Evolutionary conservation across 2,113 vertebrate genomes (phyloP).

Genomic region (Hydropotes inermis): DNA sequence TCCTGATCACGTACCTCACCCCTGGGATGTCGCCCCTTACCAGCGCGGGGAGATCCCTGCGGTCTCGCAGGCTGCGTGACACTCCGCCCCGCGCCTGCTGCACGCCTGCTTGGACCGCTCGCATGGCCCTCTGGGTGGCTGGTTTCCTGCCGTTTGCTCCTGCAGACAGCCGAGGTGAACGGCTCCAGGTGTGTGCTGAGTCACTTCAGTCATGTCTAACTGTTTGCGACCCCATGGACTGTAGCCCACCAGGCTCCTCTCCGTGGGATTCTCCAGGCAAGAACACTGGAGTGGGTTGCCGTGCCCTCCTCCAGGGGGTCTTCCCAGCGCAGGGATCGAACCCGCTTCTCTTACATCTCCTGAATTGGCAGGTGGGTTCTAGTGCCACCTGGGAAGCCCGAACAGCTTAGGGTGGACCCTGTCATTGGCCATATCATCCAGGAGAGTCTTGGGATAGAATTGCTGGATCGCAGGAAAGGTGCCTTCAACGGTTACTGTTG

Average conservation of each 20-base stretch:
- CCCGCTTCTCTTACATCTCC: neutral
- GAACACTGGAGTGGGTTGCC: neutral
- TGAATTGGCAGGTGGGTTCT: neutral
- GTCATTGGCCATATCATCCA: neutral
- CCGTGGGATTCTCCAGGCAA: neutral
- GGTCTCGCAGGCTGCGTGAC: accelerated
- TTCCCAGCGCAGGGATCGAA: neutral
- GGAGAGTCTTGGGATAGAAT: neutral
- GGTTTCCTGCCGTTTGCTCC: neutral
- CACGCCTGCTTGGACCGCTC: neutral
- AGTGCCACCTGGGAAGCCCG: neutral
- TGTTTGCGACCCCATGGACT: neutral
- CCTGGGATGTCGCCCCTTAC: neutral
- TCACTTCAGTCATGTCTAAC: neutral
- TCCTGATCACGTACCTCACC: neutral
- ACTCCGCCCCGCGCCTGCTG: no score
- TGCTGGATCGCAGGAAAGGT: neutral
- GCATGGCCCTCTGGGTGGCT: neutral
- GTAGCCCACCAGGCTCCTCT: neutral
- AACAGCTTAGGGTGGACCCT: neutral
- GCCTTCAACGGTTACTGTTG: neutral
- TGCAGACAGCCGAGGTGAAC: neutral
- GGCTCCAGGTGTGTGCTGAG: neutral
- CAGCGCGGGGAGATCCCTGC: neutral
- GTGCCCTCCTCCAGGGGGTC: neutral